phyloP scores from a whole-genome alignment of 2,113 vertebrate genomes.

The Centropus unirufus region DNA sequence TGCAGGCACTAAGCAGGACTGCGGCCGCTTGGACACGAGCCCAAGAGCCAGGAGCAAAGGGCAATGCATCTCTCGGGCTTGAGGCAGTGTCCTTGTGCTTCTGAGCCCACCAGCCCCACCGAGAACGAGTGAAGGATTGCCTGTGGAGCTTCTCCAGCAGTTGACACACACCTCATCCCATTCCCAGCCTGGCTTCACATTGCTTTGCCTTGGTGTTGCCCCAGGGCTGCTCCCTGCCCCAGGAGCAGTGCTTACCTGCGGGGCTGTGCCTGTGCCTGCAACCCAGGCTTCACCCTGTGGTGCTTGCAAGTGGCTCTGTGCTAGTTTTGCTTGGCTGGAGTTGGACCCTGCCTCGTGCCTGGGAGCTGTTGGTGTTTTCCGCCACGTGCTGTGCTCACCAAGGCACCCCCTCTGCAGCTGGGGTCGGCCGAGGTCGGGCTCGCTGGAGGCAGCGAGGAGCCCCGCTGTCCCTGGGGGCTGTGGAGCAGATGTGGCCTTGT shows the following conservation, averaged over 20 bases:
- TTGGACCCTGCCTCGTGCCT: rapidly evolving
- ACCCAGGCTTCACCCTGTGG: rapidly evolving
- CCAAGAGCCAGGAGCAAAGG: neutral
- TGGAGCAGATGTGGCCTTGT: rapidly evolving
- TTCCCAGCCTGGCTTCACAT: neutral
- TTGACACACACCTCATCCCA: rapidly evolving
- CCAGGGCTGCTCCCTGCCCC: rapidly evolving
- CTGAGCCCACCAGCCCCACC: neutral
- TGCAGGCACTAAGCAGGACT: neutral
- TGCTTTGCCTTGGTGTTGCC: neutral
- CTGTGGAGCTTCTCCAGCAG: neutral
- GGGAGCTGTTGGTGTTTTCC: neutral
- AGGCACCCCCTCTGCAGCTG: neutral
- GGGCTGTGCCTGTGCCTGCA: rapidly evolving
- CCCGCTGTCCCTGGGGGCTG: rapidly evolving
- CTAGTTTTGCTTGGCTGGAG: neutral
- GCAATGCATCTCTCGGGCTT: rapidly evolving
- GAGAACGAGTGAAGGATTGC: neutral
- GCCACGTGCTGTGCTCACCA: rapidly evolving
- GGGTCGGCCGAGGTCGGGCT: rapidly evolving
- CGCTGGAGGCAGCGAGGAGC: rapidly evolving
- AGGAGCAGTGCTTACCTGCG: neutral
- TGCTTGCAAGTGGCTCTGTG: rapidly evolving
- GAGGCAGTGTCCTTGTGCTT: neutral
- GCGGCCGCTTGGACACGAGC: neutral